Percentiles rank a stretch among this genome's conserved stretches.
Evolutionary conservation across 2,113 vertebrate genomes (phyloP).

Genomic region (Oplegnathus fasciatus): DNA sequence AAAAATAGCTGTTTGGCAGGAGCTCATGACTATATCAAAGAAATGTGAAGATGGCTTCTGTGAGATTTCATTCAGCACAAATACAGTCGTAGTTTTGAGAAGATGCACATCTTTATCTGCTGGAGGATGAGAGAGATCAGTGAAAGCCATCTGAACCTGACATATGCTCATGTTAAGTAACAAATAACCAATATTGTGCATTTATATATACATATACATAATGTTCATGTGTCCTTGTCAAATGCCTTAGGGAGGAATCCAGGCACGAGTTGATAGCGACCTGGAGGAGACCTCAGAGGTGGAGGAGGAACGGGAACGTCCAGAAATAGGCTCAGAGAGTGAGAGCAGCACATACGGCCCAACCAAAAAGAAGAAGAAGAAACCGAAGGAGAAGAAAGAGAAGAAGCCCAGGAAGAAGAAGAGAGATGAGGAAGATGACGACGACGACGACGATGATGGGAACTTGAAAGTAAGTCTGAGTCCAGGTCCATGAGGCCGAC

Average conservation of each 20-base stretch:
- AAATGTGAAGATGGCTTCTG: background rate
- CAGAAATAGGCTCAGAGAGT: conserved; percentile 89
- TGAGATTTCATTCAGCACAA: conserved; percentile 39
- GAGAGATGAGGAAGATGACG: conserved; percentile 93
- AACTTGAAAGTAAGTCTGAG: conserved; percentile 86
- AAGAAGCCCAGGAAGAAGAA: conserved; percentile 92
- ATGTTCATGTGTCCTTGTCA: background rate
- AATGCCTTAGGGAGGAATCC: conserved; percentile 55
- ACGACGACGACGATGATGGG: conserved; percentile 89
- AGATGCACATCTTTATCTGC: background rate
- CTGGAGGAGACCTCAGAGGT: conserved; percentile 91
- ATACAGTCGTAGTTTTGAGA: background rate
- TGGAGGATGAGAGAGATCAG: background rate
- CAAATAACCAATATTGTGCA: background rate
- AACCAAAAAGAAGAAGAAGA: conserved; percentile 97
- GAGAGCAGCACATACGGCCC: conserved; percentile 93
- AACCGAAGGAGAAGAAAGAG: conserved; percentile 95
- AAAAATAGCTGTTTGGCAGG: conserved; percentile 53
- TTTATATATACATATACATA: background rate
- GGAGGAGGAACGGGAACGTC: conserved; percentile 86
- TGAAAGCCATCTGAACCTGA: background rate
- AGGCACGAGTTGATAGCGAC: conserved; percentile 85
- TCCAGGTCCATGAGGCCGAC: background rate
- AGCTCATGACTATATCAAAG: conserved; percentile 27
- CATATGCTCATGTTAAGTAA: background rate